Evolutionary conservation across 92 coral and sea anemone genomes (phyloP).

Genomic region (Phymanthus crucifer): DNA sequence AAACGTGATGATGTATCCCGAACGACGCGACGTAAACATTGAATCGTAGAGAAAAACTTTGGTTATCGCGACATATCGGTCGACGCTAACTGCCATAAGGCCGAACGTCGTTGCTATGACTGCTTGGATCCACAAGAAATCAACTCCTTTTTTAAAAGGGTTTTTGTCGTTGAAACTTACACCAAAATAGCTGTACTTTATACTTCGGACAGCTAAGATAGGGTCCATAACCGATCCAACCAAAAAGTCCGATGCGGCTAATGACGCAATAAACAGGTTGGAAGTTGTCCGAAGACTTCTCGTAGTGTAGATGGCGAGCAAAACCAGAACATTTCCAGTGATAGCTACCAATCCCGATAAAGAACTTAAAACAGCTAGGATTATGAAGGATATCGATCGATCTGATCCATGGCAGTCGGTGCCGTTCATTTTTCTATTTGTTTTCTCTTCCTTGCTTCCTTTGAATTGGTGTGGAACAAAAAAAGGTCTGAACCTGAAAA

Average conservation of each 20-base stretch:
- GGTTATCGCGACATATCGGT: constrained; percentile 68
- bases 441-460: neutral
- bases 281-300: constrained; percentile 67
- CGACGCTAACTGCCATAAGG: constrained; percentile 58
- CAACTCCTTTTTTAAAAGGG: constrained; percentile 43
- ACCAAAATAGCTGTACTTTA: constrained; percentile 48
- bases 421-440: neutral
- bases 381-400: constrained; percentile 26
- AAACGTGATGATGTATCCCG: constrained; percentile 19
- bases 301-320: constrained; percentile 56
- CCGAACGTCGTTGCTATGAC: constrained; percentile 59
- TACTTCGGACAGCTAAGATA: constrained; percentile 38
- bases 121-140: constrained; percentile 58
- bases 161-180: constrained; percentile 39
- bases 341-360: constrained; percentile 66
- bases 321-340: constrained; percentile 61
- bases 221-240: constrained; percentile 75
- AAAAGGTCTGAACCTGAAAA: neutral
- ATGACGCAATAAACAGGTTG: constrained; percentile 62
- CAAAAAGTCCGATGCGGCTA: constrained; percentile 66
- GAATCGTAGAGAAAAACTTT: constrained; percentile 46
- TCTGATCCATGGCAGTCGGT: constrained; percentile 14
- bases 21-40: constrained; percentile 46
- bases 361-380: constrained; percentile 54
- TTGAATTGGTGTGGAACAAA: neutral